phyloP scores from a whole-genome alignment of 2,113 vertebrate genomes.

The Isurus oxyrinchus region DNA sequence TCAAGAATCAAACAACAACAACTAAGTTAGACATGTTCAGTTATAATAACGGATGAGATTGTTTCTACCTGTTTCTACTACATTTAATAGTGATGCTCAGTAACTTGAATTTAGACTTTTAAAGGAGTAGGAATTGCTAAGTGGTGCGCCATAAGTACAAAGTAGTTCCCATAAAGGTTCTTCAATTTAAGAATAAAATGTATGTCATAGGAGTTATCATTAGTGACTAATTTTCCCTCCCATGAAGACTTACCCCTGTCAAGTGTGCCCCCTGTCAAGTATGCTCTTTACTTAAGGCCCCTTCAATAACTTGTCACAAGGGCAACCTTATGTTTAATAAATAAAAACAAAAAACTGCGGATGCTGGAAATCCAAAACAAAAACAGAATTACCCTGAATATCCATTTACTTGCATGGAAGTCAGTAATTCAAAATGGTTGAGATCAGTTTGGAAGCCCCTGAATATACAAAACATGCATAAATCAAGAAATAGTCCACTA shows the following conservation, averaged over 20 bases:
- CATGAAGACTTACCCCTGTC: too few relatives aligned
- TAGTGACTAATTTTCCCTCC: background rate
- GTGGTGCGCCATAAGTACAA: background rate
- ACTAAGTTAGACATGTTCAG: background rate
- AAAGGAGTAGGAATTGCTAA: background rate
- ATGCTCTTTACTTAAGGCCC: background rate
- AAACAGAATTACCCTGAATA: background rate
- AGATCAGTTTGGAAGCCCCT: too few relatives aligned
- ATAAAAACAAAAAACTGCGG: too few relatives aligned
- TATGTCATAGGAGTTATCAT: too few relatives aligned
- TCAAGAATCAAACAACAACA: slow-evolving; percentile 4
- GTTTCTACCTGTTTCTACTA: background rate
- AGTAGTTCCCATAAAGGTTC: background rate
- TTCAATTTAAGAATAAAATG: background rate
- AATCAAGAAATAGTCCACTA: background rate
- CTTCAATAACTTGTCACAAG: background rate
- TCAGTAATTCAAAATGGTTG: background rate
- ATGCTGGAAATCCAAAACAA: too few relatives aligned
- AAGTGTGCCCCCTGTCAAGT: background rate
- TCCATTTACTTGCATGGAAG: background rate
- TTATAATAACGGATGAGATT: background rate
- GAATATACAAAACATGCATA: background rate
- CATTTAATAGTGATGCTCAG: background rate
- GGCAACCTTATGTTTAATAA: background rate
- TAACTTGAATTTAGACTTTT: background rate